phyloP scores from a whole-genome alignment of 2,888 invertebrate genomes.

The Oscheius sp. region DNA sequence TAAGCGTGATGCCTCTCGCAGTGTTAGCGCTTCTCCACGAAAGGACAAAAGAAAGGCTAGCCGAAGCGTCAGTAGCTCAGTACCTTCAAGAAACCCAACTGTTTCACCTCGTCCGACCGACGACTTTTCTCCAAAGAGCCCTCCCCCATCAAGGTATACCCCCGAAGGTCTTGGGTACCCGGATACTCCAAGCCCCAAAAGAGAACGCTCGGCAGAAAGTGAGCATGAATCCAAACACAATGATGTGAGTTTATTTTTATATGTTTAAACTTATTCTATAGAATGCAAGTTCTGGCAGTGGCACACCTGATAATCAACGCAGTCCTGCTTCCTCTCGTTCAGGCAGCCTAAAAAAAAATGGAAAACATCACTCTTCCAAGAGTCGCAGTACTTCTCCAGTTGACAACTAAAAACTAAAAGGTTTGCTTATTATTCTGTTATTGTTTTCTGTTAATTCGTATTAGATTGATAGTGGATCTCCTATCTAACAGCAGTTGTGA shows the following conservation, averaged over 20 bases:
- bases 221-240: not conserved
- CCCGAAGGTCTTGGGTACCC: too few species aligned
- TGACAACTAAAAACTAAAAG: slow-evolving; percentile 8
- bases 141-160: too few species aligned
- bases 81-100: slow-evolving; percentile 2
- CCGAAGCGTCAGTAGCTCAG: slow-evolving; percentile 17
- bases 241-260: not conserved
- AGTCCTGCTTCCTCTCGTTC: slow-evolving; percentile 20
- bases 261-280: not conserved
- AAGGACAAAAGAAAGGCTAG: not conserved
- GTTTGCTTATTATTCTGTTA: slow-evolving; percentile 2
- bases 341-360: slow-evolving; percentile 20
- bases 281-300: slow-evolving; percentile 11
- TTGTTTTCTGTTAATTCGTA: not conserved
- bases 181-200: too few species aligned
- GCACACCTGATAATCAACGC: not conserved
- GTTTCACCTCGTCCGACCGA: not conserved
- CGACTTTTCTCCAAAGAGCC: too few species aligned
- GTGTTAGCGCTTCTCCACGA: slow-evolving; percentile 11
- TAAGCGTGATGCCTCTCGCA: slow-evolving; percentile 5
- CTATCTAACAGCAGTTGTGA: slow-evolving; percentile 1
- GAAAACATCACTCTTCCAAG: not conserved
- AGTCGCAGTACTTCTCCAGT: slow-evolving; percentile 19
- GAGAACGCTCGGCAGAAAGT: not conserved
- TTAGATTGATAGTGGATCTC: slow-evolving; percentile 4